Evolutionary conservation across 2,888 invertebrate genomes (phyloP), one percentile per base, ranked within the genome.

Genomic region (Nycteola revayana): DNA sequence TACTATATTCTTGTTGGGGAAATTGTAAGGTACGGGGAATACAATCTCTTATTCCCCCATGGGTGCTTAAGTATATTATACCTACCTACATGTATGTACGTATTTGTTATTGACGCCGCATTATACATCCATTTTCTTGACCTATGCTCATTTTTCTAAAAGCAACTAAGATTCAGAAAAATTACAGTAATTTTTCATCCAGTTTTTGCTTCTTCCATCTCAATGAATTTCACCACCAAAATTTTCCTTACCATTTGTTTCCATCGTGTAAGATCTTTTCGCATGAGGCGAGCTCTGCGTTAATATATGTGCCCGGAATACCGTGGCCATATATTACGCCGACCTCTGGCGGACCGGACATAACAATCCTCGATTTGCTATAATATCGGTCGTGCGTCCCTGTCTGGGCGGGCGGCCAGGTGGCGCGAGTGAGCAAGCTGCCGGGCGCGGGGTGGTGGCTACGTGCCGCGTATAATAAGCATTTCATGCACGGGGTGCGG

Each of bases 381-480:
- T 89, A 89, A 88, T 87, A 84, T 86, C 74, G 77, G 81, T 77
- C 72, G 74, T 76, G 77, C 71, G 69, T 87, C 88, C 78, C 68
- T 80, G 75, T 81, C 81, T 60, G 69, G 59, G 61, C 59, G 49
- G 57, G 69, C 59, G 66, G 68, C 57, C 63, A 46, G 60, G 48
- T 49, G 41, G 68, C 59, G 66, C 58, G 81, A 72, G 81, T 50
- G 81, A 81, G 81, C 66, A 76, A 74, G 76, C 57, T 54, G 38
- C 58, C 62, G 48, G 21, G 4, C 70, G 80, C 77, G 77, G 82
- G 84, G 81, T 75, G 79, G 80, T 73, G 71, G 55, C 51, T 78
- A 89, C 89, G 90, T 89, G 90, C 89, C 89, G 84, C 85, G 90
- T 88, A 90, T 89, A 89, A 90, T 90, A 90, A 90, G 89, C 89